A percentile compares a stretch with the other conserved stretches of the same genome.
Evolutionary conservation across 2,113 vertebrate species (phyloP).

Genomic region (Coregonus clupeaformis): DNA sequence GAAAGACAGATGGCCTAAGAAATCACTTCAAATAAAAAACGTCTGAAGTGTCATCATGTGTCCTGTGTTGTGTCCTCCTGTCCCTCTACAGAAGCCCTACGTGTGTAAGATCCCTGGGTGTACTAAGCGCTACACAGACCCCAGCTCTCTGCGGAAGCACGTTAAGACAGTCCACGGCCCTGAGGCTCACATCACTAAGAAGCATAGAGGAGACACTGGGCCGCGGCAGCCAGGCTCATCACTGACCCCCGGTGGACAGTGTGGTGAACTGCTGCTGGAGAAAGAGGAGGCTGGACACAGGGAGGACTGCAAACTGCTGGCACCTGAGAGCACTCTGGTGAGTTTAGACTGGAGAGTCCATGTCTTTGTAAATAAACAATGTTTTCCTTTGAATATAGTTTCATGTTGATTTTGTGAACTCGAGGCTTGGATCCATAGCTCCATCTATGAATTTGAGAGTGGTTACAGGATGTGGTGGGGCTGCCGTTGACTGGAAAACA

Average conservation of each 20-base stretch:
- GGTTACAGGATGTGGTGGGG: too few relatives aligned
- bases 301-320: conserved; percentile 85
- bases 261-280: conserved; percentile 82
- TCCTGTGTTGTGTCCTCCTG: neutral
- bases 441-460: too few relatives aligned
- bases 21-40: neutral
- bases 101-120: conserved; percentile 96
- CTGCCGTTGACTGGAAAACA: too few relatives aligned
- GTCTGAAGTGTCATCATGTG: neutral
- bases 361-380: neutral
- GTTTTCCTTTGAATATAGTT: too few relatives aligned
- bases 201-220: conserved; percentile 86
- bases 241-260: conserved; percentile 62
- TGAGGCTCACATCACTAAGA: conserved; percentile 95
- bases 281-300: conserved; percentile 77
- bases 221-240: conserved; percentile 67
- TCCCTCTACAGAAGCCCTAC: conserved; percentile 84
- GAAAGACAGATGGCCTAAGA: neutral
- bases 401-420: too few relatives aligned
- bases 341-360: conserved; percentile 39
- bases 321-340: conserved; percentile 84
- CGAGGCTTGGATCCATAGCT: too few relatives aligned
- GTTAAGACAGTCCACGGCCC: conserved; percentile 97
- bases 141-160: conserved; percentile 93
- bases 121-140: conserved; percentile 96